A percentile compares a stretch with the other conserved stretches of the same genome.
Evolutionary conservation across 2,113 vertebrate species (phyloP).

Genomic region (Microtus richardsoni): DNA sequence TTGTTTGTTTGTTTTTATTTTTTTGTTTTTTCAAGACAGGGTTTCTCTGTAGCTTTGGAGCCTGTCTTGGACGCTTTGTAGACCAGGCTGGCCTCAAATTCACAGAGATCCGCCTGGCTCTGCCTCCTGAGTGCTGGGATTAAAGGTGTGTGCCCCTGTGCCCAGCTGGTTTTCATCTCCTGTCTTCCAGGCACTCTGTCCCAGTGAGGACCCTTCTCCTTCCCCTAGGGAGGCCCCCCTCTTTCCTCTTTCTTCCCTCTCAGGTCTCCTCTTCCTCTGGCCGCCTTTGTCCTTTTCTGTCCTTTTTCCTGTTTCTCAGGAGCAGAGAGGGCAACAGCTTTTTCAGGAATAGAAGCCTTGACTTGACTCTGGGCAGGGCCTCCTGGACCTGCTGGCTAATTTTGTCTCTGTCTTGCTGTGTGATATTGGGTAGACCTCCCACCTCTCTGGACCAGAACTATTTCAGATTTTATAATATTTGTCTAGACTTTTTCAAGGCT

Average conservation of each 20-base stretch:
- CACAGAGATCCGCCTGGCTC: too few relatives aligned
- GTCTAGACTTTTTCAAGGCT: background rate
- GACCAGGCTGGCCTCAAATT: too few relatives aligned
- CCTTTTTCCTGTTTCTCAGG: background rate
- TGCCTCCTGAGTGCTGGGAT: too few relatives aligned
- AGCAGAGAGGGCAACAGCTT: background rate
- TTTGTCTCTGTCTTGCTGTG: background rate
- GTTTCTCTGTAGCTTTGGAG: too few relatives aligned
- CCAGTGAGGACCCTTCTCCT: background rate
- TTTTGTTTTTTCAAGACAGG: too few relatives aligned
- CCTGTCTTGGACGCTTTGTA: too few relatives aligned
- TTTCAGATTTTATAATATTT: background rate
- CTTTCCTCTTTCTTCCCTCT: background rate
- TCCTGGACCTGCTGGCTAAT: background rate
- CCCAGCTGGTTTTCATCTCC: too few relatives aligned
- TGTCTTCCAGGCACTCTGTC: background rate
- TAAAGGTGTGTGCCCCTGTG: too few relatives aligned
- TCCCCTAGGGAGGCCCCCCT: accelerated
- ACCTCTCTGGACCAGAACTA: background rate
- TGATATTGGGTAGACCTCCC: background rate
- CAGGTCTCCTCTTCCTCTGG: background rate
- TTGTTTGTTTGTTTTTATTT: too few relatives aligned
- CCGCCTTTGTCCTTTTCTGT: background rate
- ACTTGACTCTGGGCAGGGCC: background rate
- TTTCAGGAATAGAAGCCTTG: background rate